Conservation (phyloP, 2,113 vertebrate genomes). For the Entomyzon cyanotis region DNA sequence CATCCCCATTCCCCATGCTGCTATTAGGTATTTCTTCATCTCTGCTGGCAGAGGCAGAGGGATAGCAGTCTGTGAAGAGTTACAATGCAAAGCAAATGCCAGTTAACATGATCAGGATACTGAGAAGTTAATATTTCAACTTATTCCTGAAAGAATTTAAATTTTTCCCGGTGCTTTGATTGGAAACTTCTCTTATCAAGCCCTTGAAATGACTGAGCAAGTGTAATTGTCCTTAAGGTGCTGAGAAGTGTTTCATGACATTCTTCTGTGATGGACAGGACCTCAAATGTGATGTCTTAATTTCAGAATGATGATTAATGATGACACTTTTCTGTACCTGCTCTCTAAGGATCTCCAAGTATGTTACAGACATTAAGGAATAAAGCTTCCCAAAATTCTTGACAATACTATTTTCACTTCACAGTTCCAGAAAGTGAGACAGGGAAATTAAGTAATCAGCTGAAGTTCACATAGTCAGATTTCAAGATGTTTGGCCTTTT, state of each 20-base stretch:
- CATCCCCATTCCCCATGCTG: neutral
- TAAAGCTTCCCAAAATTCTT: neutral
- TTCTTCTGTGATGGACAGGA: neutral
- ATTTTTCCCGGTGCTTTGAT: slow-evolving; percentile 4
- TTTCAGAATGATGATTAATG: slow-evolving; percentile 12
- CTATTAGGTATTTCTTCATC: neutral
- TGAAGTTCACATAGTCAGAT: neutral
- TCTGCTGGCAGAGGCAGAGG: neutral
- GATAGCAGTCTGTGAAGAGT: neutral
- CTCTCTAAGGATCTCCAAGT: neutral
- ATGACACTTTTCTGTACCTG: neutral
- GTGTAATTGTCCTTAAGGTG: neutral
- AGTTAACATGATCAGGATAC: neutral
- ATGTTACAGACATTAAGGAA: neutral
- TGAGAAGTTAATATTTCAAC: neutral
- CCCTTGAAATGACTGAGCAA: neutral
- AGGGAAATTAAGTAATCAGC: neutral
- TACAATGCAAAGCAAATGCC: neutral
- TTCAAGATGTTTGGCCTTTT: neutral
- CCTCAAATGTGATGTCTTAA: slow-evolving; percentile 3
- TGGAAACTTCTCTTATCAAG: slow-evolving; percentile 14
- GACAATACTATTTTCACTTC: neutral
- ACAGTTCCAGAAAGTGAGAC: neutral
- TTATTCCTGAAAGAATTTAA: neutral
- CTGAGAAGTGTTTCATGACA: neutral